phyloP scores from a whole-genome alignment of 2,888 invertebrate genomes.

The Dicranocentrus wangi region DNA sequence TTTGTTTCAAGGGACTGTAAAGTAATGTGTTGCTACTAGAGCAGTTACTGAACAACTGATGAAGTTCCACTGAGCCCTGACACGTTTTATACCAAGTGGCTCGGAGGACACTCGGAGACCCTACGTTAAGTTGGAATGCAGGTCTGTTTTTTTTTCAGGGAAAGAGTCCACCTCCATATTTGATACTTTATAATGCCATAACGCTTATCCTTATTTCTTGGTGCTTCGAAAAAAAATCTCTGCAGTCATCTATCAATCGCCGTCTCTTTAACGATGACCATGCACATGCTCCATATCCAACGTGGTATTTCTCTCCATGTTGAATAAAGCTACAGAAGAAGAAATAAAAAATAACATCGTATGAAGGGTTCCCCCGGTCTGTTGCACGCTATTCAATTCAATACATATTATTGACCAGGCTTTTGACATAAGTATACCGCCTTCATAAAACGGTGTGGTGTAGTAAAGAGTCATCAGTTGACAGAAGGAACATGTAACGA shows the following conservation, averaged over 20 bases:
- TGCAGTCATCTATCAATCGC: not conserved
- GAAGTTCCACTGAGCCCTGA: constrained; percentile 63
- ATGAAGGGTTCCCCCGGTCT: too few species aligned
- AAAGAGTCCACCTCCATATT: not conserved
- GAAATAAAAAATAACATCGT: too few species aligned
- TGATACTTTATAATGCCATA: not conserved
- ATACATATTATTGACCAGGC: too few species aligned
- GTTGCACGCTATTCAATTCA: too few species aligned
- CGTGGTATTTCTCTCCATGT: constrained; percentile 4
- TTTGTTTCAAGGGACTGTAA: too few species aligned
- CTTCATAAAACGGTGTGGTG: too few species aligned
- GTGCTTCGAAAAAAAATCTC: not conserved
- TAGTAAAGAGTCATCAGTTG: too few species aligned
- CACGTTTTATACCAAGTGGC: constrained; percentile 68
- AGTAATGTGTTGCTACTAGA: constrained; percentile 56
- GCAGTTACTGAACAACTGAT: constrained; percentile 69
- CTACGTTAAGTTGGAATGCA: not conserved
- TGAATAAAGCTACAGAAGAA: too few species aligned
- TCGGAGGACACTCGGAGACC: constrained; percentile 62
- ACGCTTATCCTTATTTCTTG: not conserved
- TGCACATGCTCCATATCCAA: constrained; percentile 30
- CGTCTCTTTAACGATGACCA: constrained; percentile 34
- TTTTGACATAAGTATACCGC: too few species aligned
- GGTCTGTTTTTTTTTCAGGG: constrained; percentile 9
- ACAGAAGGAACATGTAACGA: too few species aligned